phyloP scores from a whole-genome alignment of 2,888 invertebrate species.

The Parochlus steinenii region DNA sequence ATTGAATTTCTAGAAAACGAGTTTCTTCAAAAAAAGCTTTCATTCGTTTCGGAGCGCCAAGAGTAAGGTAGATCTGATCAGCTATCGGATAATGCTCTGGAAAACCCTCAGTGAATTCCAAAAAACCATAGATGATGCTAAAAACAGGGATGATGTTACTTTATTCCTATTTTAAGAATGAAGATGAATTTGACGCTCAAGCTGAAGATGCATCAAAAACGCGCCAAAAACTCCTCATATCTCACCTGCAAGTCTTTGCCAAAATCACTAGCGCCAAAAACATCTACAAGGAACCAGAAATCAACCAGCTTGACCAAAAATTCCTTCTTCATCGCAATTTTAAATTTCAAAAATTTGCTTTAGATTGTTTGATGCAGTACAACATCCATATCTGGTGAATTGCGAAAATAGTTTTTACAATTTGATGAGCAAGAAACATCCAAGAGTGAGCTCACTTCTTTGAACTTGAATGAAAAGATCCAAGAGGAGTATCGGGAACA shows the following conservation, averaged over 20 bases:
- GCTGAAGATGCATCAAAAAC: conserved; percentile 18
- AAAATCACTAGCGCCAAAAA: conserved; percentile 66
- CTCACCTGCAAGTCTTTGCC: conserved; percentile 57
- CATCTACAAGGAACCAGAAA: too few relatives aligned
- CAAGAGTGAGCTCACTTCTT: conserved; percentile 18
- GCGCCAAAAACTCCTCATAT: conserved; percentile 31
- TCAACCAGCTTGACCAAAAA: conserved; percentile 60
- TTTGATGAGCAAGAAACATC: conserved; percentile 61
- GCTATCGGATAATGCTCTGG: too few relatives aligned
- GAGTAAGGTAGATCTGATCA: too few relatives aligned
- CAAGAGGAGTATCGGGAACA: conserved; percentile 56
- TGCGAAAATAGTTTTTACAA: conserved; percentile 68
- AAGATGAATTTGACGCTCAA: conserved; percentile 26
- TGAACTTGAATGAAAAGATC: conserved; percentile 36
- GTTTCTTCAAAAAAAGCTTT: too few relatives aligned
- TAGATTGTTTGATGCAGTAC: conserved; percentile 77
- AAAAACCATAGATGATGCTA: too few relatives aligned
- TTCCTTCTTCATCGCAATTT: conserved; percentile 63
- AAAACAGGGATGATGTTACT: too few relatives aligned
- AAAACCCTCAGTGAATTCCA: too few relatives aligned
- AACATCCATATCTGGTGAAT: conserved; percentile 59
- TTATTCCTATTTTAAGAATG: too few relatives aligned
- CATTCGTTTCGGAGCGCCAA: too few relatives aligned
- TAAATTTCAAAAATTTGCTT: conserved; percentile 65
- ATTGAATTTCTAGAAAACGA: too few relatives aligned